Base-by-base conservation (phyloP, 2,888 invertebrate genomes). In the Oegoconia quadripuncta region DNA sequence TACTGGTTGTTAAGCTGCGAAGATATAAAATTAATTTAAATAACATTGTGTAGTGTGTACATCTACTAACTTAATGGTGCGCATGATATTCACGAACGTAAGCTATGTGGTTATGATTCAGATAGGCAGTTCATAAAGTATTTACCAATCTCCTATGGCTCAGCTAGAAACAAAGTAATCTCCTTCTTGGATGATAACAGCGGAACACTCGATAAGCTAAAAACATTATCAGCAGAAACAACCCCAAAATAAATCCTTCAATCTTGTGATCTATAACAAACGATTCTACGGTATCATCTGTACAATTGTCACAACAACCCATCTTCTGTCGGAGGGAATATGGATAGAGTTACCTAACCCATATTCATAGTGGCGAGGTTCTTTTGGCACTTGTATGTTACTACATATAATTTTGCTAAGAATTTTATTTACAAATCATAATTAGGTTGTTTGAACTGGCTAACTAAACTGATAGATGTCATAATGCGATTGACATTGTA, bases 291-390 rank as follows among this genome's bases (percentile, higher is more conserved):
- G 13, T 36, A 8, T 37, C 12, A 38, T 38, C 34, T n/a, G 34
- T 34, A 14, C 42, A 42, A 28, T 31, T 18, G 3, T 30, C 14
- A 35, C 42, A 42, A 22, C 42, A 42, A 27, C 22, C 11, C 41
- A 41, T 41, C 18, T n/a, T 41, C 16, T 18, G 16, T 8, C 9
- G n/a, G n/a, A 2, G 12, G 27, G 6, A 2, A 16, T 14, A 20
- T 14, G 3, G 20, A 9, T 13, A 14, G 12, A 27, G 6, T 13
- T 7, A 13, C 13, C 22, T 22, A 22, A 22, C 22, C 22, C 32
- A 22, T 32, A 5, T 6, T 22, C 9, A 11, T 11, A 11, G 14
- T 22, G 22, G 22, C 9, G n/a, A n/a, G n/a, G n/a, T n/a, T 23
- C 9, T 23, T 23, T 23, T n/a, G n/a, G 3, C 9, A 9, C n/a